phyloP scores from a whole-genome alignment of 2,797 vertebrate genomes.

The Podarcis lilfordi region DNA sequence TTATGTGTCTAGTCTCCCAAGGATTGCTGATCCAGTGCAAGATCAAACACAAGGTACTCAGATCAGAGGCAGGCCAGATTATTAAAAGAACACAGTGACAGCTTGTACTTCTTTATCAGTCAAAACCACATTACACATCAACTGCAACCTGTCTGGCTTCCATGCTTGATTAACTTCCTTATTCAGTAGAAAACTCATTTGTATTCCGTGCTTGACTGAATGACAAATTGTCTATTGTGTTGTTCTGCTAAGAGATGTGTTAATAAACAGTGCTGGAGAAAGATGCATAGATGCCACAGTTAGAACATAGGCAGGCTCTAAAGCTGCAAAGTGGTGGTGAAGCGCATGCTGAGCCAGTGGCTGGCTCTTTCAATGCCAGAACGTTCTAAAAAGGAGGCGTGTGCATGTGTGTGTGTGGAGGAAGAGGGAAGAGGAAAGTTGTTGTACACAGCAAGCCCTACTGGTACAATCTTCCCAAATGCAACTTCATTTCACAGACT shows the following conservation, averaged over 20 bases:
- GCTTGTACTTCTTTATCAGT: slow-evolving; percentile 69
- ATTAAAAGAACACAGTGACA: slow-evolving; percentile 71
- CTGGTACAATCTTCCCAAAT: slow-evolving; percentile 46
- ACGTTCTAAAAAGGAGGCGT: slow-evolving; percentile 30
- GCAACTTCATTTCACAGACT: slow-evolving; percentile 9
- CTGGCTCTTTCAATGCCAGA: slow-evolving; percentile 44
- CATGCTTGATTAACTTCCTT: slow-evolving; percentile 69
- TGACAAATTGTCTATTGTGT: slow-evolving; percentile 76
- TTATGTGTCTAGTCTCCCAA: slow-evolving; percentile 49
- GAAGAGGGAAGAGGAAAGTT: slow-evolving; percentile 3
- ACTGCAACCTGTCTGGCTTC: slow-evolving; percentile 76
- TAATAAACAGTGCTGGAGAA: slow-evolving; percentile 76
- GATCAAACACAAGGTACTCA: slow-evolving; percentile 81
- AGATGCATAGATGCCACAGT: slow-evolving; percentile 53
- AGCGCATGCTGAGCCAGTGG: slow-evolving; percentile 36
- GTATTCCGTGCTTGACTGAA: slow-evolving; percentile 74
- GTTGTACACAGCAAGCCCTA: not conserved
- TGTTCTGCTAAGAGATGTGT: slow-evolving; percentile 71
- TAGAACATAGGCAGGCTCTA: slow-evolving; percentile 48
- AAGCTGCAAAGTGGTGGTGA: slow-evolving; percentile 69
- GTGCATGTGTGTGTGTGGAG: slow-evolving; percentile 13
- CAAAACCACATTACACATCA: slow-evolving; percentile 71
- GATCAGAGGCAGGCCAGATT: slow-evolving; percentile 72
- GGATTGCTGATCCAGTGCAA: slow-evolving; percentile 82
- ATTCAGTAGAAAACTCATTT: slow-evolving; percentile 70